Evolutionary conservation across 2,888 invertebrate genomes (phyloP), one percentile per base, ranked within the genome.

Genomic region (Acanthosepion lycidas): DNA sequence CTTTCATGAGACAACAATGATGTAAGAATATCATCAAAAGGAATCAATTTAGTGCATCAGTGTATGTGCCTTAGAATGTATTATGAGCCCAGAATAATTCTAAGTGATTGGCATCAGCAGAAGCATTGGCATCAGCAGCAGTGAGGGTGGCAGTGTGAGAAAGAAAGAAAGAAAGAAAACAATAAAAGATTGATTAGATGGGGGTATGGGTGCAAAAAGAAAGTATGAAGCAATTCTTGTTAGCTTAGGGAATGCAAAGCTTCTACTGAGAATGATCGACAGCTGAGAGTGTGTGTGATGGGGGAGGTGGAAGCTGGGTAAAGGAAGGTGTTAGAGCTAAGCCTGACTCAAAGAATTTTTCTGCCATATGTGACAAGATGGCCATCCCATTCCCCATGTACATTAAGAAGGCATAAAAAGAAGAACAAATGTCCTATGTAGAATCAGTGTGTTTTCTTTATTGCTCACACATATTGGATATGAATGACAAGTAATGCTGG

Each of bases 321-420:
- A 78, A 78, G 78, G 78, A 78, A 78, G 78, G 78, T 78, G 78
- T 78, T 78, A 78, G 15, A 78, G n/a, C 15, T 78, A 78, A 78
- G 33, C 78, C 78, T n/a, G 78, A 78, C n/a, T 78, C 78, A 78
- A 78, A 78, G 78, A 78, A 78, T 78, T 78, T 78, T 78, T 78
- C 78, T 78, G 33, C n/a, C 78, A 78, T 78, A 78, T 78, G 78
- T 78, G 78, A 78, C 78, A 78, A 33, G 78, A 78, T 78, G n/a
- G 78, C 78, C 78, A 78, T 78, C 78, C 78, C 78, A 78, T 78
- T 78, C 78, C 78, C 15, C 78, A n/a, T 78, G n/a, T 33, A 18
- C 12, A 78, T 78, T 78, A 78, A 33, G n/a, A 78, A 33, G 18
- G 78, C n/a, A 78, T 33, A 78, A 78, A 33, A 78, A 78, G 78